Base-by-base conservation (phyloP, 2,113 vertebrate species). In the Scolopax mira region DNA sequence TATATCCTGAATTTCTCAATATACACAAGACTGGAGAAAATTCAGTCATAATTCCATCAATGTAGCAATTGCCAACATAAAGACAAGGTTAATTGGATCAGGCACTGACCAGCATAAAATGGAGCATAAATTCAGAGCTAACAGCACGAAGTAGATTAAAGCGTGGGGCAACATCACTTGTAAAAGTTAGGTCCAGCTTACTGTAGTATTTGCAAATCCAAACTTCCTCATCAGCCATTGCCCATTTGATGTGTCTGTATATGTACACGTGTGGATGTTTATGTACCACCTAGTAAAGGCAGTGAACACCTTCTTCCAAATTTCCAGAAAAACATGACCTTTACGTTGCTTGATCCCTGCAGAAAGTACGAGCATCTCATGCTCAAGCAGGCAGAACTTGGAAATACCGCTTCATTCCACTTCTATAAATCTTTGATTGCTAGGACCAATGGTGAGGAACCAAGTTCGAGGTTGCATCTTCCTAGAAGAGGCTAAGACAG, bases 251-350 rank as follows among this genome's bases (percentile, higher is more conserved):
- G 2, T 54, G 17, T 42, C 55, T n/a, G 14, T 23, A 23, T 21
- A 16, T 0, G 0, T 27, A n/a, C 8, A 0, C 7, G 19, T 19
- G 6, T 15, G 33, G 24, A 44, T 4, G 0, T n/a, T 65, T 79
- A 28, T 21, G 4, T 49, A 18, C 73, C 58, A 54, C 15, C 5
- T 10, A 54, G 11, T 8, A 54, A 79, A 65, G 44, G 37, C 31
- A 85, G 37, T 31, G 49, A 82, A 84, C 33, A 19, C 9, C 22
- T 81, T 46, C 46, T 30, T 49, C 23, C 33, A 55, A 13, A 57
- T 64, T 51, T 87, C 35, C 48, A 39, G 39, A 51, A 74, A 37
- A 49, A 61, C 10, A 69, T 4, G 9, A 64, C 62, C 17, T 65
- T 48, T 21, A 61, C 6, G 28, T 65, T 91, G 75, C 85, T 72